phyloP scores from a whole-genome alignment of 2,888 invertebrate species.

The Lasiommata megera region DNA sequence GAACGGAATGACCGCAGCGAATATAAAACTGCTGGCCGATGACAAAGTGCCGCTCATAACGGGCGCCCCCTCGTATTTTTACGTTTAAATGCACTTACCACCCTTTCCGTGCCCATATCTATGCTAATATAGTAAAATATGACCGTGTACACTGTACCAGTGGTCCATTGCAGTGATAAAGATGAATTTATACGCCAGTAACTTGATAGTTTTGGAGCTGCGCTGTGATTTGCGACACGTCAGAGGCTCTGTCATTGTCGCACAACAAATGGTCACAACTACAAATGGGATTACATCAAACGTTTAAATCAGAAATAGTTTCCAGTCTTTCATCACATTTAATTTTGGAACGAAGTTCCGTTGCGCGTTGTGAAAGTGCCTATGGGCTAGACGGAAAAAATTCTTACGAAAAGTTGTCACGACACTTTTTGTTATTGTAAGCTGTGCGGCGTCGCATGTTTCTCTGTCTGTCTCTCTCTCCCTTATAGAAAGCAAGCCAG shows the following conservation, averaged over 20 bases:
- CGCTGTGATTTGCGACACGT: not conserved
- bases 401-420: too few species aligned
- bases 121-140: slow-evolving; percentile 36
- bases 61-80: slow-evolving; percentile 56
- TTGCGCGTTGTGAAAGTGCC: too few species aligned
- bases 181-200: slow-evolving; percentile 24
- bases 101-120: slow-evolving; percentile 40
- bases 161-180: slow-evolving; percentile 21
- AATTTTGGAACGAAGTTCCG: too few species aligned
- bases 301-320: too few species aligned
- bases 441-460: too few species aligned
- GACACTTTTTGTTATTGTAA: too few species aligned
- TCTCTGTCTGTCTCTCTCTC: too few species aligned
- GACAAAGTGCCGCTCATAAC: slow-evolving; percentile 62
- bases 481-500: too few species aligned
- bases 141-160: slow-evolving; percentile 23
- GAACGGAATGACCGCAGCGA: slow-evolving; percentile 47
- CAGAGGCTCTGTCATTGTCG: not conserved
- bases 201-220: slow-evolving; percentile 9
- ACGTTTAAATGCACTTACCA: slow-evolving; percentile 53
- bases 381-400: too few species aligned
- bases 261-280: not conserved
- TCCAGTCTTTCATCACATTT: too few species aligned
- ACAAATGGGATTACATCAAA: too few species aligned
- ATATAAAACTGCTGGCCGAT: slow-evolving; percentile 61